phyloP scores from a whole-genome alignment of 2,113 vertebrate species.

The Crotalus viridis region DNA sequence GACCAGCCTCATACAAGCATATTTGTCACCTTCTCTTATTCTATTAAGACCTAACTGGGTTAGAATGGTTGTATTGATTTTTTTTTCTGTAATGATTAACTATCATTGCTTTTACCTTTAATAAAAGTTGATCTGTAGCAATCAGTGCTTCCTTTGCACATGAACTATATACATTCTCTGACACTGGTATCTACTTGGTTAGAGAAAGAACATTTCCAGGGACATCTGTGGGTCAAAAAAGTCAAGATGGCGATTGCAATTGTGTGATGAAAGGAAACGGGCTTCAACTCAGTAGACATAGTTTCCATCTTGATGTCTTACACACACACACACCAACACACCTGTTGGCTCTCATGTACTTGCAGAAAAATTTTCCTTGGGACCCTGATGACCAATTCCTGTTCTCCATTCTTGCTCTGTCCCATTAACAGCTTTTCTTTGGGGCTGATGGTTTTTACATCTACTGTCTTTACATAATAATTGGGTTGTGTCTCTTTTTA shows the following conservation, averaged over 20 bases:
- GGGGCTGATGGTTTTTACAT: neutral
- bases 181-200: neutral
- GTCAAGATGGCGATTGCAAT: neutral
- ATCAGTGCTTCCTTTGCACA: neutral
- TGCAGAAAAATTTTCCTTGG: neutral
- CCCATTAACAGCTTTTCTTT: neutral
- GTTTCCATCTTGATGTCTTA: neutral
- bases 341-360: neutral
- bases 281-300: neutral
- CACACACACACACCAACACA: neutral
- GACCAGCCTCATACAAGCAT: neutral
- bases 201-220: neutral
- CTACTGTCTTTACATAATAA: neutral
- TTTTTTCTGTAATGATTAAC: too few species aligned
- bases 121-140: neutral
- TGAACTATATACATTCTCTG: neutral
- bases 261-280: neutral
- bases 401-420: neutral
- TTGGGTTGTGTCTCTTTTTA: neutral
- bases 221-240: neutral
- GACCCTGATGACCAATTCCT: neutral
- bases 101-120: neutral
- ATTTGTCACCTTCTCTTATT: neutral
- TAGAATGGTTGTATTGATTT: neutral
- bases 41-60: too few species aligned